Evolutionary conservation across 2,888 invertebrate genomes (phyloP), one percentile per base, ranked within the genome.

Genomic region (Amorpha juglandis): DNA sequence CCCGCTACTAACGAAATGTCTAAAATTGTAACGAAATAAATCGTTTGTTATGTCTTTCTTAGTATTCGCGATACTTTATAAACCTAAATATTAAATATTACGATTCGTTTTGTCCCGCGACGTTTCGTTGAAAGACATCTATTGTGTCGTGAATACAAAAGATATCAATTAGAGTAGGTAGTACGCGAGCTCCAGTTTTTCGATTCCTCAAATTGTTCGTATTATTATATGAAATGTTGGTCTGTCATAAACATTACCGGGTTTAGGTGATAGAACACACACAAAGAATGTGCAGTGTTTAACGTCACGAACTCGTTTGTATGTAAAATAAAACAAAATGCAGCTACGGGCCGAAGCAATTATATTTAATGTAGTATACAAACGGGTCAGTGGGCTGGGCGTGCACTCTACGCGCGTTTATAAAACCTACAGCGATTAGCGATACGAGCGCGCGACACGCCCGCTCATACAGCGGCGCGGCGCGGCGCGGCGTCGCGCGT

Each of bases 61-160:
- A 35, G 38, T 16, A 33, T 35, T 3, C 16, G 35, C 16, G 55
- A 9, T 16, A 16, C 19, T 58, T 16, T 19, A 38, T 58, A 38
- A 19, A 42, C 7, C 4, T 27, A 14, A 14, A 52, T 52, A 52
- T 58, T 35, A n/a, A 55, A 19, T 58, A 19, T 38, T 38, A 58
- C 19, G 12, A 11, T 55, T 55, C 55, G n/a, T 38, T 55, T 38
- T 55, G 35, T 38, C 6, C 42, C 11, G n/a, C 9, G 19, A 42
- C 58, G 19, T 52, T 58, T 19, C 12, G 11, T 42, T 19, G 38
- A 42, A 55, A 42, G 16, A 42, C 42, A 53, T n/a, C n/a, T 12
- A 42, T 58, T 58, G 58, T 58, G 42, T 12, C 42, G 42, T 58
- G 42, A 42, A 58, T 58, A 38, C 42, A 42, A 58, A 45, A 42